Conservation (phyloP, 2,113 vertebrate species). For the Halichoerus grypus region DNA sequence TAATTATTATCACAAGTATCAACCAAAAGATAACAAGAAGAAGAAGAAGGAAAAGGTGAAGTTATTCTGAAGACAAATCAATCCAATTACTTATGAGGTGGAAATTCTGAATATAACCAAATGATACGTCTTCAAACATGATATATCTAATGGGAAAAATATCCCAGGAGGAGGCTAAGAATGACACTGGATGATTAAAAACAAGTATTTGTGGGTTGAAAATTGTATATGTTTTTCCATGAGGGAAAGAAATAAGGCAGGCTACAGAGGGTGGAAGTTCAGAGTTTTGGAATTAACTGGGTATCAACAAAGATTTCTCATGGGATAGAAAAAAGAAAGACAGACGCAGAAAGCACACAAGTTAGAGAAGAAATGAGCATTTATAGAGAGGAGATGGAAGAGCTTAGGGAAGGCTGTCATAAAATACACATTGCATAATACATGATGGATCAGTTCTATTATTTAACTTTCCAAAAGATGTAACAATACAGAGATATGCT, state of each 20-base stretch:
- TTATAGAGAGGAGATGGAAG: constrained; percentile 68
- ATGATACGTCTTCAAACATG: neutral
- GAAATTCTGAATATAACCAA: neutral
- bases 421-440: constrained; percentile 86
- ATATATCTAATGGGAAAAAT: neutral
- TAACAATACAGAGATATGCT: constrained; percentile 89
- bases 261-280: neutral
- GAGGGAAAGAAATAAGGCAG: neutral
- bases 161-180: neutral
- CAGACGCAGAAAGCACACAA: neutral
- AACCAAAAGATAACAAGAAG: neutral
- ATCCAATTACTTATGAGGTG: neutral
- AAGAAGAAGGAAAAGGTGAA: neutral
- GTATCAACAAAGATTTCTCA: constrained; percentile 81
- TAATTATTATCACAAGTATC: neutral
- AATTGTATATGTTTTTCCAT: neutral
- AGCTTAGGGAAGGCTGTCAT: constrained; percentile 85
- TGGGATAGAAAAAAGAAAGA: constrained; percentile 53
- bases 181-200: neutral
- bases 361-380: constrained; percentile 28
- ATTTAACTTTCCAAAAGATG: constrained; percentile 91
- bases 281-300: constrained; percentile 33
- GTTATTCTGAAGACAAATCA: constrained; percentile 16
- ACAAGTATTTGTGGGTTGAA: neutral
- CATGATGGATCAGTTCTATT: constrained; percentile 89